These are phyloP conservation scores for Eulemur macaco DNA, from an alignment of 2,113 vertebrate species.

Conservation along the genomic window DNA sequence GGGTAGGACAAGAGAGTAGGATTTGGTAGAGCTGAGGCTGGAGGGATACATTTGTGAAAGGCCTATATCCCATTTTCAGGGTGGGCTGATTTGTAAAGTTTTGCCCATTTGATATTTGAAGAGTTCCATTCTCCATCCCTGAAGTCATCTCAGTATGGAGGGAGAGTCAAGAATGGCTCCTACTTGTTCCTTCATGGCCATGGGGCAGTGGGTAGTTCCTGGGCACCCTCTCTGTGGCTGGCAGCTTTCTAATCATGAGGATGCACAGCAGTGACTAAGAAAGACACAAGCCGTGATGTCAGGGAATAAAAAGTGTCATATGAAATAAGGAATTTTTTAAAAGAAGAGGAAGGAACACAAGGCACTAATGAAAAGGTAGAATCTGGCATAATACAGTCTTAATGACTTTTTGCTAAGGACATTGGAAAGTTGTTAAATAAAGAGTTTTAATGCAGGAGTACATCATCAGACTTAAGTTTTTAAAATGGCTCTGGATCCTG, in stretches of 20 bases:
- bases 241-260: neutral
- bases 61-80: neutral
- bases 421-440: neutral
- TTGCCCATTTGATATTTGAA: neutral
- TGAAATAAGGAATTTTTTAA: neutral
- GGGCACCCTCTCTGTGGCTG: neutral
- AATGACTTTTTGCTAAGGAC: neutral
- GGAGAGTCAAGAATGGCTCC: neutral
- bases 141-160: neutral
- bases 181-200: rapidly evolving
- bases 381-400: neutral
- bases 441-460: neutral
- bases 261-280: neutral
- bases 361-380: neutral
- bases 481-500: neutral
- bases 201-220: neutral
- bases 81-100: neutral
- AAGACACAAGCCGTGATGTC: neutral
- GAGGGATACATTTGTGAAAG: neutral
- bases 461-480: neutral
- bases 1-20: neutral
- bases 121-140: neutral
- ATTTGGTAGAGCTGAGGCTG: neutral
- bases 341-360: neutral
- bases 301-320: neutral